These are phyloP conservation scores for Trichechus manatus DNA, from an alignment of 2,113 vertebrate species.

Conservation along the genomic window DNA sequence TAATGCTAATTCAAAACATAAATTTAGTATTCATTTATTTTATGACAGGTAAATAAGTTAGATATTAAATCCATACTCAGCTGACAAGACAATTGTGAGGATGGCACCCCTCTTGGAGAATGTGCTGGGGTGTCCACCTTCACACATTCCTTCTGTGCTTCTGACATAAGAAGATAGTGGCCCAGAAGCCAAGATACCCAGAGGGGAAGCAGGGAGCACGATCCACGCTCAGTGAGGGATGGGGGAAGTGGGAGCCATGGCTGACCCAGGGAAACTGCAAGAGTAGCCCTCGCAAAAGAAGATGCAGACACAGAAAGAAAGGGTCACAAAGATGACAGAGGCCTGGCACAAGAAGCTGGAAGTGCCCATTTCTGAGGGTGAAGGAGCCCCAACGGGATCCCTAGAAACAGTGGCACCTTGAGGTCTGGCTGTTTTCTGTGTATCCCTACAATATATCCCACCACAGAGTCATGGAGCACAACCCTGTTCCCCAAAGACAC, in stretches of 20 bases:
- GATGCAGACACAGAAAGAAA: background rate
- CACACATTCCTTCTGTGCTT: background rate
- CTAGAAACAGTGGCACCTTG: background rate
- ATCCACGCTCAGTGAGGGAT: fast-evolving
- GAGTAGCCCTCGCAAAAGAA: background rate
- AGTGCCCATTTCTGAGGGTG: fast-evolving
- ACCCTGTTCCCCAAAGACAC: background rate
- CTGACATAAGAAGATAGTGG: background rate
- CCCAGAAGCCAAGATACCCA: background rate
- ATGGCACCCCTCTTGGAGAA: background rate
- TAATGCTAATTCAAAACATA: background rate
- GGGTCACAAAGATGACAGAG: background rate
- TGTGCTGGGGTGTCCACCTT: background rate
- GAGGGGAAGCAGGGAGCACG: background rate
- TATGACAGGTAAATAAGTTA: background rate
- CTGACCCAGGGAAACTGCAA: background rate
- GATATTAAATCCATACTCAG: background rate
- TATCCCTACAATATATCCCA: background rate
- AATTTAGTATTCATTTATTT: background rate
- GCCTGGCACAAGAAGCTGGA: background rate
- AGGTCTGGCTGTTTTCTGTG: background rate
- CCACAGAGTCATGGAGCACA: background rate
- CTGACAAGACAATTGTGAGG: background rate
- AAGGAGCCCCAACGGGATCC: background rate
- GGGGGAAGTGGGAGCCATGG: background rate